phyloP scores from a whole-genome alignment of 2,797 vertebrate species.

The Xiphophorus birchmanni region DNA sequence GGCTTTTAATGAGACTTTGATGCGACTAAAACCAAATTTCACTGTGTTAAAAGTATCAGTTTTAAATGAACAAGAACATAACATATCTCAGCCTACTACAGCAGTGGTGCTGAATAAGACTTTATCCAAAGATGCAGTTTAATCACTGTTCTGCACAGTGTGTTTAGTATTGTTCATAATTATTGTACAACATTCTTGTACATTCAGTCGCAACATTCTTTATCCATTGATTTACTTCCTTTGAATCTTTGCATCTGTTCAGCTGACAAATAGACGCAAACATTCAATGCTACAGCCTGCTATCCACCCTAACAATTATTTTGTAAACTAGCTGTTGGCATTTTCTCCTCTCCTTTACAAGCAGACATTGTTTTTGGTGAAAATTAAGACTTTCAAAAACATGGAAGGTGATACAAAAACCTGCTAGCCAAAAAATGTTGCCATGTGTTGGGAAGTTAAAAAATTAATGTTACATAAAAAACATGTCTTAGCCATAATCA shows the following conservation, averaged over 20 bases:
- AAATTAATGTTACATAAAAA: neutral
- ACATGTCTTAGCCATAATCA: neutral
- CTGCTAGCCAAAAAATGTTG: neutral
- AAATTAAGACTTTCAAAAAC: neutral
- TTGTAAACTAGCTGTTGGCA: neutral
- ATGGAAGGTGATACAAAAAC: neutral
- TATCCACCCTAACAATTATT: neutral
- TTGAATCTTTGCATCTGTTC: neutral
- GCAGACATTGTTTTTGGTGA: neutral
- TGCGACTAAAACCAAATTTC: neutral
- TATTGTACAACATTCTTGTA: neutral
- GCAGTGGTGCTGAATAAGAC: neutral
- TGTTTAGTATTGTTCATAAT: neutral
- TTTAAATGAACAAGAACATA: neutral
- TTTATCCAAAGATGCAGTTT: neutral
- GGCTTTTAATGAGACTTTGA: neutral
- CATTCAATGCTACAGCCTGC: neutral
- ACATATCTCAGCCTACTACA: neutral
- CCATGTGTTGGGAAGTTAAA: neutral
- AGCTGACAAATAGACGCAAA: neutral
- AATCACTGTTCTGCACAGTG: neutral
- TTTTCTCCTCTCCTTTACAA: neutral
- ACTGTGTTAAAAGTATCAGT: neutral
- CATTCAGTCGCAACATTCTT: neutral
- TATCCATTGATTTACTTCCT: neutral